Conservation (phyloP, 2,113 vertebrate species). For the Dasypus novemcinctus region DNA sequence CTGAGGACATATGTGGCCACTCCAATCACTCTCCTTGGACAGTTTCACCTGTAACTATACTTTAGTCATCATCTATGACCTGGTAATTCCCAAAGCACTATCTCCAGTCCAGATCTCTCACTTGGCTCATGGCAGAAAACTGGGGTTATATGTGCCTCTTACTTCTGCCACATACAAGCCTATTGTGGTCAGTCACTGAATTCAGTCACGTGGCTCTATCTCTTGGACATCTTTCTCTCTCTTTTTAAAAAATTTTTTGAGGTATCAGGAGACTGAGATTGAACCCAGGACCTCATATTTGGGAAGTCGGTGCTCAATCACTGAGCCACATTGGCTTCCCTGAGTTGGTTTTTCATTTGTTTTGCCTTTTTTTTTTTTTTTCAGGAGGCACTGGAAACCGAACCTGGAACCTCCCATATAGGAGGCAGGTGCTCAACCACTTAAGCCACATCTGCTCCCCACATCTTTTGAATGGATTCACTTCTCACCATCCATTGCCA, state of each 20-base stretch:
- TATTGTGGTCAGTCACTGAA: neutral
- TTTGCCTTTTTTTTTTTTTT: too few species aligned
- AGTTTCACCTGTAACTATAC: neutral
- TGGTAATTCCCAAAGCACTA: neutral
- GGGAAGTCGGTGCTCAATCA: too few species aligned
- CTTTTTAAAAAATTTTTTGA: too few species aligned
- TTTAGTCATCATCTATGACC: neutral
- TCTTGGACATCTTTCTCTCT: neutral
- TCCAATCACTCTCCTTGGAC: neutral
- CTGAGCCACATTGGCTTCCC: too few species aligned
- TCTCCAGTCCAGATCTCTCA: neutral
- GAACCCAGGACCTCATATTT: too few species aligned
- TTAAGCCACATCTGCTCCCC: too few species aligned
- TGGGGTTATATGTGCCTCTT: neutral
- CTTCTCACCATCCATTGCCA: neutral
- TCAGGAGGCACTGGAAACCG: too few species aligned
- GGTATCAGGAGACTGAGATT: too few species aligned
- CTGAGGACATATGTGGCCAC: neutral
- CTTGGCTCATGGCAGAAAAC: neutral
- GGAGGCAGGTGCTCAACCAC: too few species aligned
- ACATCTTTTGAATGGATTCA: neutral
- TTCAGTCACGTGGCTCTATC: neutral
- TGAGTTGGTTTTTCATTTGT: too few species aligned
- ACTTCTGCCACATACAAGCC: neutral
- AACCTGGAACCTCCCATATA: too few species aligned